A percentile compares a stretch with the other conserved stretches of the same genome.
Conservation (phyloP, 2,113 vertebrate genomes). For the Delphinapterus leucas region DNA sequence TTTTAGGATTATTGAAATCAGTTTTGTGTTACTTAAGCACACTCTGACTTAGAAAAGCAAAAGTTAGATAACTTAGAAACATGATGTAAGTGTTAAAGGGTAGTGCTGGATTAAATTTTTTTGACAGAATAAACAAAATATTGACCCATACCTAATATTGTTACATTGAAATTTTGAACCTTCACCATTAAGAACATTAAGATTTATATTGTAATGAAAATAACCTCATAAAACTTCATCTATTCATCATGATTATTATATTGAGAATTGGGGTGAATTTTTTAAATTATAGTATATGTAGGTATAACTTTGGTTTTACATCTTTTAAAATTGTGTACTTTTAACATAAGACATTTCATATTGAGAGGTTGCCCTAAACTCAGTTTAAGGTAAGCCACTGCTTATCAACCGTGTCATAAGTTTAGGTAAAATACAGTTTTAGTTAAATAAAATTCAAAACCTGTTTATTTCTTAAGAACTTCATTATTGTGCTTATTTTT, state of each 20-base stretch:
- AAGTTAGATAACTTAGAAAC: not conserved
- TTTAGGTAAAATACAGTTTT: not conserved
- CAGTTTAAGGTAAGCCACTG: not conserved
- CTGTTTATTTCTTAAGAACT: not conserved
- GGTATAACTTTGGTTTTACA: not conserved
- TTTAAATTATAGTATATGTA: not conserved
- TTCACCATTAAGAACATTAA: not conserved
- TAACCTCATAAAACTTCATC: not conserved
- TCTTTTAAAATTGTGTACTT: not conserved
- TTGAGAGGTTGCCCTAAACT: not conserved
- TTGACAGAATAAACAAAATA: not conserved
- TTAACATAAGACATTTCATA: not conserved
- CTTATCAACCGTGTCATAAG: not conserved
- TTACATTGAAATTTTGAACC: not conserved
- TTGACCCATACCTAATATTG: not conserved
- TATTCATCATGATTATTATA: not conserved
- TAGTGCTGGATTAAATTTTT: not conserved
- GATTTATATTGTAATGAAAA: not conserved
- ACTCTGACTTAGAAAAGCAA: not conserved
- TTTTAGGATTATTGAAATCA: not conserved
- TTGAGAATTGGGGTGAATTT: not conserved
- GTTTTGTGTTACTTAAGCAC: not conserved
- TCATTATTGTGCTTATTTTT: not conserved
- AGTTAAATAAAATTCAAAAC: not conserved
- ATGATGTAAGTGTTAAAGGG: not conserved